phyloP scores from a whole-genome alignment of 2,797 vertebrate genomes.

The Hemitrygon akajei region DNA sequence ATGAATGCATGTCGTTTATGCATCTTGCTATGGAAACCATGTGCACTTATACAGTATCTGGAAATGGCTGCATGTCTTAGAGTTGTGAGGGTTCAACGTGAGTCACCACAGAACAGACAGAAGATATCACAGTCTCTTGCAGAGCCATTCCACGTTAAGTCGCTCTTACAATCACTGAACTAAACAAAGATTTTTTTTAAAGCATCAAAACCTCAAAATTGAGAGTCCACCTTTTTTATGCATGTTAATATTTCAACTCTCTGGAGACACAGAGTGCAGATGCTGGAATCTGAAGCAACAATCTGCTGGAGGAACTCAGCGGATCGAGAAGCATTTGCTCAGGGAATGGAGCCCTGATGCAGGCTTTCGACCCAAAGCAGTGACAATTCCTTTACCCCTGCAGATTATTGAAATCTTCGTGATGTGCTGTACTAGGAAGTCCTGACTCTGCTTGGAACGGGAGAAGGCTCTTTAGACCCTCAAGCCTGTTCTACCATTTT shows the following conservation, averaged over 20 bases:
- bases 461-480: no score
- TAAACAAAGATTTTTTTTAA: neutral
- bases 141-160: neutral
- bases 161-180: neutral
- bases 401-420: neutral
- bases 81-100: neutral
- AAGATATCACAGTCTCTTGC: neutral
- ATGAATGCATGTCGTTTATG: neutral
- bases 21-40: neutral
- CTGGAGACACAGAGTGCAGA: no score
- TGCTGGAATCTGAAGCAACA: no score
- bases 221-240: neutral
- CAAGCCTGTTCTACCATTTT: no score
- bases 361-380: no score
- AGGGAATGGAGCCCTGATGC: no score
- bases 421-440: no score
- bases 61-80: neutral
- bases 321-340: no score
- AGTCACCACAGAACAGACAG: neutral
- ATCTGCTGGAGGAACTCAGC: no score
- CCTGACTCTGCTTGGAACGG: neutral
- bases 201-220: neutral
- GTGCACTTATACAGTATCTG: neutral
- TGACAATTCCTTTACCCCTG: no score
- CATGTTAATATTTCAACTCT: neutral